Percentiles rank a stretch among this genome's conserved stretches.
phyloP scores from a whole-genome alignment of 2,888 invertebrate genomes.

The Apantesis nais region DNA sequence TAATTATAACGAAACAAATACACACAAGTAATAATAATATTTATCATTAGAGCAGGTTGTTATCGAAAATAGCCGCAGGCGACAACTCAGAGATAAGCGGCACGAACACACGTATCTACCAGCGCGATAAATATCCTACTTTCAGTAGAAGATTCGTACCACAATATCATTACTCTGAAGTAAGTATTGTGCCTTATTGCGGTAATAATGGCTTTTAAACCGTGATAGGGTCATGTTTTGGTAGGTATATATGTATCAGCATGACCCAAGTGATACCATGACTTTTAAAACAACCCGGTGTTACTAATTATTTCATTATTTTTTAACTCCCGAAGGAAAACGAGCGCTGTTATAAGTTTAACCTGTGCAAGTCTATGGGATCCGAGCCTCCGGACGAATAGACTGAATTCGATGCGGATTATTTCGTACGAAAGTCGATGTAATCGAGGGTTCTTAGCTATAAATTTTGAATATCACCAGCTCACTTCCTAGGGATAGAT shows the following conservation, averaged over 20 bases:
- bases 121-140: slow-evolving; percentile 53
- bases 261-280: not conserved
- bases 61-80: slow-evolving; percentile 36
- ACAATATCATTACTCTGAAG: slow-evolving; percentile 61
- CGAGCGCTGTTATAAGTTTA: too few relatives aligned
- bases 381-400: too few relatives aligned
- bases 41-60: slow-evolving; percentile 14
- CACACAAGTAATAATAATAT: slow-evolving; percentile 4
- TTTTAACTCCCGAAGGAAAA: too few relatives aligned
- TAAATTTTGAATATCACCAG: too few relatives aligned
- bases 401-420: too few relatives aligned
- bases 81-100: slow-evolving; percentile 51
- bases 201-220: not conserved
- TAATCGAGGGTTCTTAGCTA: too few relatives aligned
- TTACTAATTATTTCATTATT: too few relatives aligned
- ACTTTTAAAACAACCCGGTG: not conserved
- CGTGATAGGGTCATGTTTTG: too few relatives aligned
- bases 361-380: too few relatives aligned
- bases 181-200: slow-evolving; percentile 31
- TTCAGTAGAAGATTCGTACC: slow-evolving; percentile 62
- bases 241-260: too few relatives aligned
- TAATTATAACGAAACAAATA: not conserved
- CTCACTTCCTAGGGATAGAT: too few relatives aligned
- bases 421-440: too few relatives aligned
- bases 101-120: slow-evolving; percentile 52